These are phyloP conservation scores for Lepidocyrtinus sp. DNA, from an alignment of 2,888 invertebrate genomes.

Conservation along the genomic window DNA sequence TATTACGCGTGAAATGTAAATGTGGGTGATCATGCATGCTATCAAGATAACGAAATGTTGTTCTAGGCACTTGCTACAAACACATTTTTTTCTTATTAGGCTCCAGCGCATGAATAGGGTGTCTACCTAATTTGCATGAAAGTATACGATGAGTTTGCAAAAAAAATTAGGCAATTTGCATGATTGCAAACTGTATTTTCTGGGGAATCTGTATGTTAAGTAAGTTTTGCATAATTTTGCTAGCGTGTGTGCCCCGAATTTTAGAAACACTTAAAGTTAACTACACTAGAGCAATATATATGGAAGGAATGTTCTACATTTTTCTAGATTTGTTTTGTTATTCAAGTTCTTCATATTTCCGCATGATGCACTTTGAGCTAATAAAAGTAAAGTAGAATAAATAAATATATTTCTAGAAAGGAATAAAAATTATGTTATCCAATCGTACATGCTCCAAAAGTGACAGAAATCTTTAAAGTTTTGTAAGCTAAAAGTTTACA, in stretches of 20 bases:
- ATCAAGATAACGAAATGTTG: background rate
- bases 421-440: too few relatives aligned
- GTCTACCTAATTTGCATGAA: background rate
- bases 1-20: background rate
- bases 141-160: background rate
- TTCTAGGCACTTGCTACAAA: background rate
- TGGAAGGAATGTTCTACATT: too few relatives aligned
- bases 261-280: background rate
- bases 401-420: too few relatives aligned
- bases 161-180: background rate
- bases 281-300: too few relatives aligned
- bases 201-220: background rate
- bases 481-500: too few relatives aligned
- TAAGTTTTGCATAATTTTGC: background rate
- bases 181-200: background rate
- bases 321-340: too few relatives aligned
- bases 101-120: background rate
- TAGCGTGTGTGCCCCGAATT: background rate
- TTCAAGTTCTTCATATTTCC: too few relatives aligned
- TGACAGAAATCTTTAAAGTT: too few relatives aligned
- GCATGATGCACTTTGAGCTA: too few relatives aligned
- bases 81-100: background rate
- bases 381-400: too few relatives aligned
- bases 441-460: too few relatives aligned
- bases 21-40: background rate